Base-by-base conservation (phyloP, 2,797 vertebrate genomes). In the Odontamblyopus lacepedii region DNA sequence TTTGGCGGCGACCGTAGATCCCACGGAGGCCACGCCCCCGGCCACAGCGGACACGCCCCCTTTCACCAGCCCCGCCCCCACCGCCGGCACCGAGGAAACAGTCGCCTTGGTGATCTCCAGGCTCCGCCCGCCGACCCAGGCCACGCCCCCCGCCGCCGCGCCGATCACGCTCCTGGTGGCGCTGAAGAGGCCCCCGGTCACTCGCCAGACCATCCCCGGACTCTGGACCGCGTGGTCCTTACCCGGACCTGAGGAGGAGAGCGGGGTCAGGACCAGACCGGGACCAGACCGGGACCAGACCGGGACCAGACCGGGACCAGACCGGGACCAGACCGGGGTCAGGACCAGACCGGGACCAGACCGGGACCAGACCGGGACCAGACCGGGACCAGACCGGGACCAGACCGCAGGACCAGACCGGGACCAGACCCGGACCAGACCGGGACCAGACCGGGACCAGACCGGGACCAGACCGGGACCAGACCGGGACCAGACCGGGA, bases 61-160 rank as follows among this genome's bases (percentile, higher is more conserved):
- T 76, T 93, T 95, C 75, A 95, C 92, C 57, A 95, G 87, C 79
- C 92, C 89, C 27, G 92, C 90, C 0, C 94, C 94, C 80, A 91
- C 56, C 0, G 92, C 83, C 0, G 94, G 94, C 44, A 90, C 93
- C 0, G 91, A 83, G 73, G 88, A 93, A 32, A 95, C 93, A 0
- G 93, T 94, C 0, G 93, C 87, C 79, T 94, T 95, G 82, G 93
- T 94, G 75, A 94, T 88, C 78, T 93, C 94, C 67, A 94, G 78
- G 75, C 94, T 86, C 85, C 94, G 94, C 56, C 94, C 90, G 0
- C 94, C 94, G 26, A 95, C 91, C 94, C 94, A 95, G 73, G 86
- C 87, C 30, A 93, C 94, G 4, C 94, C 94, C 0, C 93, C 94
- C 30, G 93, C 93, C 0, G 94, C 94, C 0, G 94, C 94, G 0